phyloP scores from a whole-genome alignment of 2,113 vertebrate species.

The Maccullochella peelii region DNA sequence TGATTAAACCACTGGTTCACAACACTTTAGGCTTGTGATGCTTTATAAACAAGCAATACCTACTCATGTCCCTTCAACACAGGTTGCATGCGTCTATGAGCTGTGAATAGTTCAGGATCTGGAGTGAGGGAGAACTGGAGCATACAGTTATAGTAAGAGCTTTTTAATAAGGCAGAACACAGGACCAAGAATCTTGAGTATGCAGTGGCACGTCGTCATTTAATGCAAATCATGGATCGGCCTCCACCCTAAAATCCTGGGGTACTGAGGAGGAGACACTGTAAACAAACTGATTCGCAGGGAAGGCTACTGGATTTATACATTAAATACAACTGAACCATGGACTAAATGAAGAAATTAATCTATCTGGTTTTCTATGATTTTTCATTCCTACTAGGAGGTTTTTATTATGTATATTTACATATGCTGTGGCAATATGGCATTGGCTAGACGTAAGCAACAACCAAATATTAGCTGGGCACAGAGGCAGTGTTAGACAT shows the following conservation, averaged over 20 bases:
- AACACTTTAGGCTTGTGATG: background rate
- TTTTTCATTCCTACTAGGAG: too few relatives aligned
- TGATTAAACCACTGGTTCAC: background rate
- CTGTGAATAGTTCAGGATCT: background rate
- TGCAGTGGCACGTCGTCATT: background rate
- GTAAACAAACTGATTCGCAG: background rate
- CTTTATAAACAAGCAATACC: background rate
- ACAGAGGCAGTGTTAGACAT: background rate
- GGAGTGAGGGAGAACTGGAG: background rate
- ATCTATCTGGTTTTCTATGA: background rate
- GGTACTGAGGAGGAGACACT: background rate
- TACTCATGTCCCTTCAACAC: background rate
- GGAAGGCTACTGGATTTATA: background rate
- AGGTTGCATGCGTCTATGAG: background rate
- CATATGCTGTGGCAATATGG: background rate
- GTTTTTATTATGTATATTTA: constrained; percentile 17
- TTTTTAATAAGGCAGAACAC: background rate
- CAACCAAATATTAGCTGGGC: background rate
- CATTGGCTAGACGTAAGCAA: background rate
- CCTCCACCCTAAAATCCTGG: background rate
- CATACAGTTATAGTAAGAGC: background rate
- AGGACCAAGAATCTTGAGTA: background rate
- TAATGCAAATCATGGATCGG: background rate
- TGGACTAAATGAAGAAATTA: background rate
- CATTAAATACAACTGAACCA: background rate